phyloP scores from a whole-genome alignment of 2,797 vertebrate species.

The Xiphophorus birchmanni region DNA sequence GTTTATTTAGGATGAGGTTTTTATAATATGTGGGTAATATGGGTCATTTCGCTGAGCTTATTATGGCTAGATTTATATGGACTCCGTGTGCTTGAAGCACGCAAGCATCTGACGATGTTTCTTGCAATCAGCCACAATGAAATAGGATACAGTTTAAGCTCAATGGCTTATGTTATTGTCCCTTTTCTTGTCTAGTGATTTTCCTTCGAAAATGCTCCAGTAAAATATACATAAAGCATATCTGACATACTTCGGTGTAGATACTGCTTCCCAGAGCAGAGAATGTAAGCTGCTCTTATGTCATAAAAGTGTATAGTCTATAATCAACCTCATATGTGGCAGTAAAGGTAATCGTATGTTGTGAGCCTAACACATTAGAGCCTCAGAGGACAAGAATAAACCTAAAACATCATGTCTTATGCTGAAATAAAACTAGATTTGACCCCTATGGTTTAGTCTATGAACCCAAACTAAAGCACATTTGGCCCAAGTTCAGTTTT shows the following conservation, averaged over 20 bases:
- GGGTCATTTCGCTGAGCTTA: conserved; percentile 47
- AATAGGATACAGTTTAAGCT: conserved; percentile 40
- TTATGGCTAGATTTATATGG: conserved; percentile 26
- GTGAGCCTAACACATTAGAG: conserved; percentile 14
- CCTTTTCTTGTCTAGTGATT: conserved; percentile 67
- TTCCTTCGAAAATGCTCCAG: conserved; percentile 45
- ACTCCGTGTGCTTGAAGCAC: conserved; percentile 13
- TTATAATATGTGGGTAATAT: conserved; percentile 55
- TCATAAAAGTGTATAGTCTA: conserved; percentile 65
- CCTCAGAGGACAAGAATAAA: conserved; percentile 29
- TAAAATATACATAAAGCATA: conserved; percentile 60
- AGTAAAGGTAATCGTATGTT: conserved; percentile 51
- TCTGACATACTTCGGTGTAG: conserved; percentile 39
- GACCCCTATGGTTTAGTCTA: conserved; percentile 36
- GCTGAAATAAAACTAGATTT: conserved; percentile 37
- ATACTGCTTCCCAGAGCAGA: conserved; percentile 43
- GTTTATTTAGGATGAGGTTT: conserved; percentile 49
- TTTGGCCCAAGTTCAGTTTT: conserved; percentile 52
- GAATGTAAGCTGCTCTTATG: conserved; percentile 21
- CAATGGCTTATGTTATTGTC: conserved; percentile 47
- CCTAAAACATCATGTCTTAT: conserved; percentile 14
- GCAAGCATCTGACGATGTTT: conserved; percentile 20
- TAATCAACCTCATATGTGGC: conserved; percentile 47
- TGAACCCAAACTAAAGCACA: conserved; percentile 57
- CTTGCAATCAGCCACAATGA: conserved; percentile 35